Conservation (phyloP, 2,888 invertebrate species). For the Pyrochroa serraticornis region DNA sequence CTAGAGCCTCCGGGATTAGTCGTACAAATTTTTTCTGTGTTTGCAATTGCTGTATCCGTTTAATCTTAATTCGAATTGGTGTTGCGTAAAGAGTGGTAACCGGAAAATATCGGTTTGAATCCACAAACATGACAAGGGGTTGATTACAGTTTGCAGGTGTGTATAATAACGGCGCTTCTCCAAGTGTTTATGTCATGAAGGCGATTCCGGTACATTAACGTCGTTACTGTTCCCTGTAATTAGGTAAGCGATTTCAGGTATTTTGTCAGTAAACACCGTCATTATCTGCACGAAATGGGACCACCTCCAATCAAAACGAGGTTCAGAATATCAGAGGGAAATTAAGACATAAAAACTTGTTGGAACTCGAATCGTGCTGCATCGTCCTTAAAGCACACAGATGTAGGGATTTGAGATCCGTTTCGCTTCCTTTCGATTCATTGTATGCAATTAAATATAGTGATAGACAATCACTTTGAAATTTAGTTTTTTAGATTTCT, state of each 20-base stretch:
- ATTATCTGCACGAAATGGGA: slow-evolving; percentile 11
- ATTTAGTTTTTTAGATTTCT: too few species aligned
- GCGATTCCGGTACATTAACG: slow-evolving; percentile 25
- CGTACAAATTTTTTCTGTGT: neutral
- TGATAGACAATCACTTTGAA: too few species aligned
- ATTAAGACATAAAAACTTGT: too few species aligned
- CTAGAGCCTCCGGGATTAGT: too few species aligned
- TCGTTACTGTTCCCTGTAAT: slow-evolving; percentile 19
- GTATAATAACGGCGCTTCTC: slow-evolving; percentile 23
- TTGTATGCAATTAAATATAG: too few species aligned
- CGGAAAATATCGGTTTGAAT: slow-evolving; percentile 29
- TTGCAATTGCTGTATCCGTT: neutral
- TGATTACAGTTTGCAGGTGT: slow-evolving; percentile 31
- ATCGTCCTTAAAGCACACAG: too few species aligned
- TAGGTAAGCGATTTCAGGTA: slow-evolving; percentile 17
- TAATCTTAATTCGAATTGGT: slow-evolving; percentile 29
- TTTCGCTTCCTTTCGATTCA: too few species aligned
- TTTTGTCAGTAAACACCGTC: slow-evolving; percentile 16
- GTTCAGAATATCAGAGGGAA: too few species aligned
- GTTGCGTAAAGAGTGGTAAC: slow-evolving; percentile 24
- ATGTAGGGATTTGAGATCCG: too few species aligned
- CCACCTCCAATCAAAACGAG: too few species aligned
- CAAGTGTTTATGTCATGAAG: slow-evolving; percentile 27
- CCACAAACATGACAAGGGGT: slow-evolving; percentile 26
- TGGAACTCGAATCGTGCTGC: too few species aligned